Evolutionary conservation across 2,113 vertebrate genomes (phyloP).

Genomic region (Coptodon bakossiorum): DNA sequence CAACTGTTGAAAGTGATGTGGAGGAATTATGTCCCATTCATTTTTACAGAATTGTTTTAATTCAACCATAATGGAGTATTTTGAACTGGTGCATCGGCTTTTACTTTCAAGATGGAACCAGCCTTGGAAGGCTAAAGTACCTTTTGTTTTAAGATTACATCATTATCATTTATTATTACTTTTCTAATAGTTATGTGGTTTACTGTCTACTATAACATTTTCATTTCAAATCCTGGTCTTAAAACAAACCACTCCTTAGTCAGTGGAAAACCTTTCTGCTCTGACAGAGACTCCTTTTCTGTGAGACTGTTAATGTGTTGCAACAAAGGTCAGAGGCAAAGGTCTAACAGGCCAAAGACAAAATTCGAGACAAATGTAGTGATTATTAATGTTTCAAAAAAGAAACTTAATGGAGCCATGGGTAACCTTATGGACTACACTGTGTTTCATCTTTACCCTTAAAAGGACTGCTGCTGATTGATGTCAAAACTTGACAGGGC

Average conservation of each 20-base stretch:
- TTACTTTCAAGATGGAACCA: not conserved
- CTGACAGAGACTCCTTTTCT: not conserved
- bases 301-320: not conserved
- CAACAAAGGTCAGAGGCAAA: not conserved
- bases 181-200: not conserved
- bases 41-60: not conserved
- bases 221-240: not conserved
- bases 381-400: not conserved
- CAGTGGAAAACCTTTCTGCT: not conserved
- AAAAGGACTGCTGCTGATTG: conserved; percentile 29
- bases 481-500: not conserved
- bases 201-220: not conserved
- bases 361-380: not conserved
- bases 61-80: not conserved
- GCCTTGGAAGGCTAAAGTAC: not conserved
- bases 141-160: not conserved
- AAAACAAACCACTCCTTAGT: not conserved
- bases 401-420: not conserved
- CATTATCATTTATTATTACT: not conserved
- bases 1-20: not conserved
- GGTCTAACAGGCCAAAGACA: not conserved
- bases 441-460: conserved; percentile 23
- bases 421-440: conserved; percentile 13
- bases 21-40: not conserved
- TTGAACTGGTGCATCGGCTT: not conserved